Conservation (phyloP, 2,797 vertebrate species). For the Hippoglossus hippoglossus region DNA sequence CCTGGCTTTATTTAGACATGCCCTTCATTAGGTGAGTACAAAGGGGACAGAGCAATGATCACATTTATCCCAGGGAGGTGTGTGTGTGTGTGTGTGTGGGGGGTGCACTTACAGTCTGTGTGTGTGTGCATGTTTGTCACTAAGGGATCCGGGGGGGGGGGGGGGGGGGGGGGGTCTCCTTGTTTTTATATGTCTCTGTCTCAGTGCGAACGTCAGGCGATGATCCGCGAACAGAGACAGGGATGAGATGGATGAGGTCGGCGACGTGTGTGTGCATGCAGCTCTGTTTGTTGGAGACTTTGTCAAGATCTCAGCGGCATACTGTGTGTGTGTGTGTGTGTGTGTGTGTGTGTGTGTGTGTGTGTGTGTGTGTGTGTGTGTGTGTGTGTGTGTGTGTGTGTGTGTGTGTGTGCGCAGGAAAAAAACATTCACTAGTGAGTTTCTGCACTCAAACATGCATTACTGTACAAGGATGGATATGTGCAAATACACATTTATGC, state of each 20-base stretch:
- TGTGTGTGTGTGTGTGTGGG: not conserved
- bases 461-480: not conserved
- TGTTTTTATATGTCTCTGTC: slow-evolving; percentile 55
- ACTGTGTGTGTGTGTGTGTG: slow-evolving; percentile 5
- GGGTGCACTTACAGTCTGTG: not conserved
- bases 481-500: not conserved
- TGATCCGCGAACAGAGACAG: slow-evolving; percentile 44
- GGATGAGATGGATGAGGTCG: slow-evolving; percentile 61
- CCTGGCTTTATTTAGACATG: slow-evolving; percentile 72
- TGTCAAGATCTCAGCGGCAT: slow-evolving; percentile 34
- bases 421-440: slow-evolving; percentile 10
- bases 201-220: slow-evolving; percentile 43
- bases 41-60: slow-evolving; percentile 61
- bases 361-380: slow-evolving; percentile 4
- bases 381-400: not conserved
- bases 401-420: not conserved
- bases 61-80: slow-evolving; percentile 49
- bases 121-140: not conserved
- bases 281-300: slow-evolving; percentile 39
- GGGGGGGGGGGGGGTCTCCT: slow-evolving; percentile 44
- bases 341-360: not conserved
- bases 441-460: slow-evolving; percentile 4
- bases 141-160: not conserved
- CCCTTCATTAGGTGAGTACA: slow-evolving; percentile 71
- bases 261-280: slow-evolving; percentile 39